Conservation (phyloP, 2,888 invertebrate genomes). For the Molorchus minor region DNA sequence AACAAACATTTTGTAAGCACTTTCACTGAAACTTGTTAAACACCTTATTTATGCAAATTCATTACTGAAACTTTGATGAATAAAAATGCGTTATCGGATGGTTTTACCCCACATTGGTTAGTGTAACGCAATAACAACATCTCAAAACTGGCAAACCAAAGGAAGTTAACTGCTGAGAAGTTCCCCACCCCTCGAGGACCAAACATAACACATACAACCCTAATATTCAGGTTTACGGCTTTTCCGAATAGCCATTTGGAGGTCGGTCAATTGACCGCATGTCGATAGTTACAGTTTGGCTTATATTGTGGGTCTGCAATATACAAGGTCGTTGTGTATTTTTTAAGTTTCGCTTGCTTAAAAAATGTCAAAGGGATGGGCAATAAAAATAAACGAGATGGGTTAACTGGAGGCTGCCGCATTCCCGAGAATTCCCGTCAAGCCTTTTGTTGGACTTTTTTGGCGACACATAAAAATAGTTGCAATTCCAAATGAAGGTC, state of each 20-base stretch:
- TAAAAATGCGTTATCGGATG: no score
- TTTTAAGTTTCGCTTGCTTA: slow-evolving; percentile 44
- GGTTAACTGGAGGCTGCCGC: slow-evolving; percentile 44
- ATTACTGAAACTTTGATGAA: no score
- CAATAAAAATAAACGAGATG: slow-evolving; percentile 46
- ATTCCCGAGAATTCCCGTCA: slow-evolving; percentile 38
- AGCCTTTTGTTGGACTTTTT: slow-evolving; percentile 43
- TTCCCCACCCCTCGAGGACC: slow-evolving; percentile 50
- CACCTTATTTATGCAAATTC: no score
- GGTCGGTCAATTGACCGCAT: slow-evolving; percentile 54
- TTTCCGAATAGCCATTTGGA: slow-evolving; percentile 52
- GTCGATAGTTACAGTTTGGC: slow-evolving; percentile 41
- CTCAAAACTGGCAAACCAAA: slow-evolving; percentile 30
- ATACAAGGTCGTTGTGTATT: slow-evolving; percentile 48
- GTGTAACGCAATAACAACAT: slow-evolving; percentile 19
- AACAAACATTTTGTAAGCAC: no score
- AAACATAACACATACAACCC: slow-evolving; percentile 58
- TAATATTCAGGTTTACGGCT: slow-evolving; percentile 53
- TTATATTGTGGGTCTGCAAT: slow-evolving; percentile 34
- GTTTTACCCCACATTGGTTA: slow-evolving; percentile 17
- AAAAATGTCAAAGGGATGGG: slow-evolving; percentile 43
- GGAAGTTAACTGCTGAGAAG: slow-evolving; percentile 24
- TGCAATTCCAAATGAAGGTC: slow-evolving; percentile 28
- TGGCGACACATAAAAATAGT: slow-evolving; percentile 33
- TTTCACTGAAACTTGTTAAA: no score